Evolutionary conservation across 1,140 invertebrate species (phyloP).

Genomic region (Hypothenemus hampei): DNA sequence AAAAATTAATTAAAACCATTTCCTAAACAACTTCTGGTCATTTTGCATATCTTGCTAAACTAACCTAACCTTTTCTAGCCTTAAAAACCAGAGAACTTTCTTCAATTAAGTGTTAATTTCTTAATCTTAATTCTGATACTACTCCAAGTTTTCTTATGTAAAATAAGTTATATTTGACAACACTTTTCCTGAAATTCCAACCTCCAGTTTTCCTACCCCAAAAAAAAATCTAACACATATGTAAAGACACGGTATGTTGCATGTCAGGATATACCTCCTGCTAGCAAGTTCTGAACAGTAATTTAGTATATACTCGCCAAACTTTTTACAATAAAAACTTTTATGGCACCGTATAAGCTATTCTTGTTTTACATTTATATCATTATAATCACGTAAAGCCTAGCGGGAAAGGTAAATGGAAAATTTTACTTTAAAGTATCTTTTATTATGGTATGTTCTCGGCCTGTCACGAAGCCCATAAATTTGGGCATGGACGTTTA

Average conservation of each 20-base stretch:
- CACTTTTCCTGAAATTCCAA: too few species aligned
- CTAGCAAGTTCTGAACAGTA: conserved; percentile 11
- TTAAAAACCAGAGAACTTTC: too few species aligned
- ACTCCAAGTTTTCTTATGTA: too few species aligned
- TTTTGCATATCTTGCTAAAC: too few species aligned
- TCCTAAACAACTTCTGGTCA: too few species aligned
- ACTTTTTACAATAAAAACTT: conserved; percentile 21
- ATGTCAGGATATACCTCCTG: conserved; percentile 11
- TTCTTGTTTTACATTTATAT: conserved; percentile 16
- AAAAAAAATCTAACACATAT: too few species aligned
- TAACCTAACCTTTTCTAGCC: too few species aligned
- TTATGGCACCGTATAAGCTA: conserved; percentile 16
- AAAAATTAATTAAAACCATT: too few species aligned
- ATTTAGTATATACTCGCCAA: conserved; percentile 13
- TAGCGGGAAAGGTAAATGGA: conserved; percentile 9
- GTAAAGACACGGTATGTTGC: conserved; percentile 17
- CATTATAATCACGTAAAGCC: conserved; percentile 20
- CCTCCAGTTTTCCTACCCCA: too few species aligned
- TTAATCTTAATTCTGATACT: too few species aligned
- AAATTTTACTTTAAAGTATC: conserved; percentile 15
- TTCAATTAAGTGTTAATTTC: too few species aligned
- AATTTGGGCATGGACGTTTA: conserved; percentile 7
- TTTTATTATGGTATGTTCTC: conserved; percentile 10
- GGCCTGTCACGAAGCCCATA: conserved; percentile 10
- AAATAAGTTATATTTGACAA: too few species aligned